Evolutionary conservation across 2,888 invertebrate species (phyloP).

Genomic region (Patella depressa): DNA sequence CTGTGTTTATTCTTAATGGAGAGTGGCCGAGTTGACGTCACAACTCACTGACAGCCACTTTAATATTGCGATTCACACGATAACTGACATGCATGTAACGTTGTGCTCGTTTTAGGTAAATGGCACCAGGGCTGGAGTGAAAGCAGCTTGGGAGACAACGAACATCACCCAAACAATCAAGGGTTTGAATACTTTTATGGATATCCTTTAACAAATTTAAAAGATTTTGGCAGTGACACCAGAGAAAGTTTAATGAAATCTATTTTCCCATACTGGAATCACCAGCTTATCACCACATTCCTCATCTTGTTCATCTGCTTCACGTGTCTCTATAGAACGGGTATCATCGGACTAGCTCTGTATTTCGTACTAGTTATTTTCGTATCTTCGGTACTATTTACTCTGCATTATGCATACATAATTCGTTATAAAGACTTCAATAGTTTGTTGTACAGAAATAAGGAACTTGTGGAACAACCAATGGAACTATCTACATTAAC

Average conservation of each 20-base stretch:
- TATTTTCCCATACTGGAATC: conserved; percentile 36
- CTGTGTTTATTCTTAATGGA: too few relatives aligned
- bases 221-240: conserved; percentile 49
- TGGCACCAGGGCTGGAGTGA: conserved; percentile 74
- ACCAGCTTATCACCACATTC: conserved; percentile 30
- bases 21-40: too few relatives aligned
- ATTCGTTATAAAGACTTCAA: conserved; percentile 55
- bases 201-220: conserved; percentile 68
- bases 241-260: conserved; percentile 36
- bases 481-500: conserved; percentile 70
- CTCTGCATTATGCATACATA: conserved; percentile 31
- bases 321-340: conserved; percentile 31
- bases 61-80: too few relatives aligned
- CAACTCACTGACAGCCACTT: too few relatives aligned
- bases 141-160: conserved; percentile 53
- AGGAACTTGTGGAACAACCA: conserved; percentile 73
- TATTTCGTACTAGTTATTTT: conserved; percentile 23
- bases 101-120: conserved; percentile 67
- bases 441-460: conserved; percentile 66
- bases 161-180: conserved; percentile 69
- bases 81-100: too few relatives aligned
- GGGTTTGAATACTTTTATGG: conserved; percentile 73
- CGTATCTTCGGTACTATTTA: conserved; percentile 22
- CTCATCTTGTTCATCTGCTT: conserved; percentile 32
- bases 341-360: conserved; percentile 23